Evolutionary conservation across 2,888 invertebrate species (phyloP).

Genomic region (Colletes collaris): DNA sequence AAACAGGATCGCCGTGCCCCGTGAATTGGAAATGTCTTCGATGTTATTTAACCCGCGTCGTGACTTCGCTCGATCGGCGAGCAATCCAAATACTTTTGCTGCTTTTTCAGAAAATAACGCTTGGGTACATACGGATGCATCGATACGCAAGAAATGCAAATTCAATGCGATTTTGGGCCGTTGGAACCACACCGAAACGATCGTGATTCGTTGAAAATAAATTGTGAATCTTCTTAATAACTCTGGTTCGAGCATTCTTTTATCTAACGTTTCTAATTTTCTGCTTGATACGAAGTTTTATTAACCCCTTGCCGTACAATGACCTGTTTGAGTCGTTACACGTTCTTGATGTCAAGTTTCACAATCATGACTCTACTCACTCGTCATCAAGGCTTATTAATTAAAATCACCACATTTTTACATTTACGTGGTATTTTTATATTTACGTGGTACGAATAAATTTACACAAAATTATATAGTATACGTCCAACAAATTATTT

Average conservation of each 20-base stretch:
- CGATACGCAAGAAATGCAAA: conserved; percentile 24
- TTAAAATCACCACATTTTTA: too few relatives aligned
- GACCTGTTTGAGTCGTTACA: too few relatives aligned
- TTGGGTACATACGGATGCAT: background rate
- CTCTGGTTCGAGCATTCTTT: too few relatives aligned
- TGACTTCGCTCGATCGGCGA: background rate
- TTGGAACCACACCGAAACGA: too few relatives aligned
- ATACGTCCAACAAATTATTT: too few relatives aligned
- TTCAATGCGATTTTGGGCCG: conserved; percentile 5
- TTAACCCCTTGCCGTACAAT: too few relatives aligned
- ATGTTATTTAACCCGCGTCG: conserved; percentile 6
- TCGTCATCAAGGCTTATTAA: too few relatives aligned
- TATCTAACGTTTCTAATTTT: background rate
- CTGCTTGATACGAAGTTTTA: background rate
- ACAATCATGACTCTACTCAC: too few relatives aligned
- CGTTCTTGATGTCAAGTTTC: too few relatives aligned
- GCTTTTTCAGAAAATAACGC: conserved; percentile 46
- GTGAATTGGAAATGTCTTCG: conserved; percentile 19
- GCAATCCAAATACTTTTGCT: conserved; percentile 20
- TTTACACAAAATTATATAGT: too few relatives aligned
- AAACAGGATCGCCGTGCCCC: conserved; percentile 24
- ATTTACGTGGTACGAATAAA: too few relatives aligned
- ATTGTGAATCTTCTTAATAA: background rate
- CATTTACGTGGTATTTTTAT: too few relatives aligned
- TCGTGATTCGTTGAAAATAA: conserved; percentile 7